Base-by-base conservation (phyloP, 23 tunicate species). In the Ciona savignyi region DNA sequence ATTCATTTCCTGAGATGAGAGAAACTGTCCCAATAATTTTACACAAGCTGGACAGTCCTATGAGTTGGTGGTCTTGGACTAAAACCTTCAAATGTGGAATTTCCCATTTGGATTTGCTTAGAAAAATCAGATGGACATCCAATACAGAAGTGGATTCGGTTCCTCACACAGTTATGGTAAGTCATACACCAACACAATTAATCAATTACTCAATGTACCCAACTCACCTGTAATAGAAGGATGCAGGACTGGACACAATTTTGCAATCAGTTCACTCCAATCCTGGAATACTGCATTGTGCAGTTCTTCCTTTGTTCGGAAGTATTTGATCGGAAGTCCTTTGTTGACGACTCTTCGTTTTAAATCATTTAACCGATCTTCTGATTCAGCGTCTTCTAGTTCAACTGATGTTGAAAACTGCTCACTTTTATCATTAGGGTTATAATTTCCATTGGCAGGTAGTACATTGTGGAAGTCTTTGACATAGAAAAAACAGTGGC, bases 261-360 rank as follows among this genome's bases (percentile, higher is more conserved):
- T 30, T 30, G 65, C 23, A 35, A 88, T 72, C 0, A 88, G 70
- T 62, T 77, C 62, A 4, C 79, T 48, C 96, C 96, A 88, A 62
- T 88, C 83, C 29, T 88, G 66, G 26, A 71, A 33, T 1, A 88
- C 34, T 27, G 64, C 70, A 0, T 78, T 34, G 1, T 77, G 80
- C 29, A 88, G 66, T 33, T 82, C 87, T 70, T 74, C 78, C 33
- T 60, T 78, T 2, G 82, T 35, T 25, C 77, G 60, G 35, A 88
- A 88, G 67, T 64, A 82, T 82, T 82, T 88, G 63, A 88, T 73
- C 42, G 80, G 75, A 34, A 86, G 66, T 23, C 96, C 96, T 66
- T 82, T 88, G 26, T 82, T 82, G 4, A 74, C 72, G 77, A 88
- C 82, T 32, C 80, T 65, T 27, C 29, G 23, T 35, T 82, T 88